Conservation (phyloP, 2,888 invertebrate species). For the Drosophila yooni region DNA sequence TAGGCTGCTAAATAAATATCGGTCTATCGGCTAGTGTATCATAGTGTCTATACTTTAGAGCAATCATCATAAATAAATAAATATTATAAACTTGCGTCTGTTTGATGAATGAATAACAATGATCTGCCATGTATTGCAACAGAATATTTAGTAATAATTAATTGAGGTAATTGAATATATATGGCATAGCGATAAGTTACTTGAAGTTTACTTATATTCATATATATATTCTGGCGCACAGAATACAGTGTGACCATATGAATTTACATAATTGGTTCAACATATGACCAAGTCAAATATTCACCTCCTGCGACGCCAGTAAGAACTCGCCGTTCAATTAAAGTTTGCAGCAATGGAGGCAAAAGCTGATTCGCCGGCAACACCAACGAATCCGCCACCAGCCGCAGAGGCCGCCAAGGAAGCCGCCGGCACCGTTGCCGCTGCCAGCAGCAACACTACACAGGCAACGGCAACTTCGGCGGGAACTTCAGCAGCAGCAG, state of each 20-base stretch:
- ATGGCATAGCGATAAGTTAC: not conserved
- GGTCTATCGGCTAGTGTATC: not conserved
- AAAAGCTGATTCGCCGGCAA: constrained; percentile 62
- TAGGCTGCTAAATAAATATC: not conserved
- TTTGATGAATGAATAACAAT: not conserved
- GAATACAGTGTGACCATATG: constrained; percentile 37
- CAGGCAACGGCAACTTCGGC: constrained; percentile 46
- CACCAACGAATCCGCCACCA: constrained; percentile 47
- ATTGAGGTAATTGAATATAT: not conserved
- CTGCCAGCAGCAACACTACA: constrained; percentile 29
- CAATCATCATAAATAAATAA: not conserved
- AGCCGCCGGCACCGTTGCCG: not conserved
- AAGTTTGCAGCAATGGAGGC: constrained; percentile 51
- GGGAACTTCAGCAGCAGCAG: constrained; percentile 32
- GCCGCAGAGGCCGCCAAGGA: constrained; percentile 51
- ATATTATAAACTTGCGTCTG: not conserved
- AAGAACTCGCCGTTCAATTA: constrained; percentile 28
- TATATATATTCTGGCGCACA: not conserved
- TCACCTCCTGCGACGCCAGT: constrained; percentile 36
- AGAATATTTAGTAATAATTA: not conserved
- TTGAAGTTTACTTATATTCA: too few species aligned
- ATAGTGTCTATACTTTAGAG: not conserved
- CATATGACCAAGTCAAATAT: constrained; percentile 41
- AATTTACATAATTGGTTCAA: constrained; percentile 3
- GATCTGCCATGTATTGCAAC: not conserved